Base-by-base conservation (phyloP, 2,797 vertebrate genomes). In the Coregonus suidteri region DNA sequence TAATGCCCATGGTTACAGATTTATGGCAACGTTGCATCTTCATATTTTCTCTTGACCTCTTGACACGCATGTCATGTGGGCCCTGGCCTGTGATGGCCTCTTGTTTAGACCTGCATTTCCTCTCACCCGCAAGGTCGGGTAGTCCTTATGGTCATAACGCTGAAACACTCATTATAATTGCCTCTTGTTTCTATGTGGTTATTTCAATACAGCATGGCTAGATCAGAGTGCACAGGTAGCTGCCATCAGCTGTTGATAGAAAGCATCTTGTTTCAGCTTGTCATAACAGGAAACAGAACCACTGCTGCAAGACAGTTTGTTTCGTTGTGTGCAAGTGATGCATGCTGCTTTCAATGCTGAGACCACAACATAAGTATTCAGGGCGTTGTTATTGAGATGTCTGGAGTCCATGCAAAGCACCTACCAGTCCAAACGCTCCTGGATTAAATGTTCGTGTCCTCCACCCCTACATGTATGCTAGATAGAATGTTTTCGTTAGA, bases 221-320 rank as follows among this genome's bases (percentile, higher is more conserved):
- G 47, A n/a, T 18, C 16, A 47, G 37, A 20, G 47, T 66, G 71
- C 59, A 74, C 31, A 14, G 16, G 41, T 30, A 66, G 75, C 62
- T 47, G 41, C 41, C 9, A 2, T 16, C 70, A 31, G 34, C 11
- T 53, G 18, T 52, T 69, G 4, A 37, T 30, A 5, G 75, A 5
- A 35, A 74, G 15, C 54, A 18, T 13, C 80, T 52, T 77, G 87
- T 86, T 71, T 77, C 25, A 73, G 81, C 79, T 56, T 78, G 74
- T 69, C 30, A 37, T 74, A 34, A 81, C 6, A 76, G 83, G 84
- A 83, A 79, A 67, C 67, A 13, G 25, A 69, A 67, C 73, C 73
- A 51, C 83, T 75, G 79, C 85, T 75, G 79, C 74, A 71, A 53
- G 53, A 47, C 13, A 11, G 65, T 47, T n/a, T 14, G 1, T 35